Percentiles rank a stretch among this genome's conserved stretches.
Conservation (phyloP, 2,113 vertebrate species). For the Melierax canorus region DNA sequence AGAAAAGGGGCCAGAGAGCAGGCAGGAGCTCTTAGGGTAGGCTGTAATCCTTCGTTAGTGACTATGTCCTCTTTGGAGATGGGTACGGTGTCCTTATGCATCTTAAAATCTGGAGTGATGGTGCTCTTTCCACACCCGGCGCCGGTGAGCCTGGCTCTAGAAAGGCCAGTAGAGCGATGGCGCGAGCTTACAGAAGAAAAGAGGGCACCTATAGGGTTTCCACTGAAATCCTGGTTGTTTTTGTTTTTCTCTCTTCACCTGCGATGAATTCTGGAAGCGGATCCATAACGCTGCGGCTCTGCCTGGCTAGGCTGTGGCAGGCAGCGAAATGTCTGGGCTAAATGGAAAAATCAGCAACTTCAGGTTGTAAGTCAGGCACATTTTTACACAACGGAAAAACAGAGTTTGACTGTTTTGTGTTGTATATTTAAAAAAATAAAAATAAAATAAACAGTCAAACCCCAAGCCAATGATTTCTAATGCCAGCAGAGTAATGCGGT, state of each 20-base stretch:
- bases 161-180: background rate
- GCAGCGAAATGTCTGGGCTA: conserved; percentile 11
- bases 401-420: conserved; percentile 23
- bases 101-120: background rate
- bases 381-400: conserved; percentile 32
- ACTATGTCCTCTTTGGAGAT: background rate
- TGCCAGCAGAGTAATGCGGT: conserved; percentile 37
- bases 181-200: background rate
- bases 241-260: conserved; percentile 22
- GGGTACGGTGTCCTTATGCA: background rate
- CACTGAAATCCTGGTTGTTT: background rate
- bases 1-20: background rate
- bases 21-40: background rate
- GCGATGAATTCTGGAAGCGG: conserved; percentile 32
- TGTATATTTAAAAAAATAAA: conserved; percentile 16
- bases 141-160: background rate
- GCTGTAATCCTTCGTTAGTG: background rate
- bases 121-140: background rate
- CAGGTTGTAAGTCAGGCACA: conserved; percentile 45
- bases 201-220: background rate
- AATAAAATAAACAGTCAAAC: conserved; percentile 58
- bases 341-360: conserved; percentile 54
- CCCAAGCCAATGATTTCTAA: conserved; percentile 28
- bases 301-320: background rate
- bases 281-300: background rate